These are phyloP conservation scores for Brachionus calyciflorus DNA, from an alignment of 1,140 invertebrate genomes.

Conservation along the genomic window DNA sequence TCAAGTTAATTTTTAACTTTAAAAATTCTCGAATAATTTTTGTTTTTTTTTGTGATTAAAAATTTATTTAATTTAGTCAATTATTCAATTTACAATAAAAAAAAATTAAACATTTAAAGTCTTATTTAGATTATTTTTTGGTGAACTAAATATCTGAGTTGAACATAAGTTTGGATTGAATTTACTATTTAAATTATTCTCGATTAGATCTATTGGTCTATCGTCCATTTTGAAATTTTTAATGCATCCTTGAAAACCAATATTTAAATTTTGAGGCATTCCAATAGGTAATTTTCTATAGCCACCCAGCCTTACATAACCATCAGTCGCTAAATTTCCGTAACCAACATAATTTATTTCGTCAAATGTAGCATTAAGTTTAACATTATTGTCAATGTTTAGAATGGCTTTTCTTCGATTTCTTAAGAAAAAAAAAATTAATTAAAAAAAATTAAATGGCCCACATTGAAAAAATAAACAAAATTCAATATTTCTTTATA, in stretches of 20 bases:
- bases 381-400: neutral
- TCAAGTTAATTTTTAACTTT: constrained; percentile 4
- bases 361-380: constrained; percentile 29
- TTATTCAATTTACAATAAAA: too few species aligned
- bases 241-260: constrained; percentile 26
- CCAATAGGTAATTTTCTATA: neutral
- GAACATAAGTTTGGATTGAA: constrained; percentile 17
- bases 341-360: constrained; percentile 21
- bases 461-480: too few species aligned
- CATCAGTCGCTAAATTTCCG: constrained; percentile 20
- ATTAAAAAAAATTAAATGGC: too few species aligned
- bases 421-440: neutral
- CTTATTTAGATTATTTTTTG: too few species aligned
- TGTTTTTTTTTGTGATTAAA: neutral
- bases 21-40: neutral
- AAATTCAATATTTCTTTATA: too few species aligned
- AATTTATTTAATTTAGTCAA: too few species aligned
- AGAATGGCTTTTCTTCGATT: neutral
- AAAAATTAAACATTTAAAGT: too few species aligned
- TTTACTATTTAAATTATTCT: constrained; percentile 1
- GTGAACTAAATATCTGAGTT: neutral
- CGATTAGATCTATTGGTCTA: neutral
- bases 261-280: neutral
- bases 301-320: neutral
- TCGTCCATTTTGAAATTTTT: constrained; percentile 6